Base-by-base conservation (phyloP, 2,888 invertebrate genomes). In the Scaptomyza polygonia region DNA sequence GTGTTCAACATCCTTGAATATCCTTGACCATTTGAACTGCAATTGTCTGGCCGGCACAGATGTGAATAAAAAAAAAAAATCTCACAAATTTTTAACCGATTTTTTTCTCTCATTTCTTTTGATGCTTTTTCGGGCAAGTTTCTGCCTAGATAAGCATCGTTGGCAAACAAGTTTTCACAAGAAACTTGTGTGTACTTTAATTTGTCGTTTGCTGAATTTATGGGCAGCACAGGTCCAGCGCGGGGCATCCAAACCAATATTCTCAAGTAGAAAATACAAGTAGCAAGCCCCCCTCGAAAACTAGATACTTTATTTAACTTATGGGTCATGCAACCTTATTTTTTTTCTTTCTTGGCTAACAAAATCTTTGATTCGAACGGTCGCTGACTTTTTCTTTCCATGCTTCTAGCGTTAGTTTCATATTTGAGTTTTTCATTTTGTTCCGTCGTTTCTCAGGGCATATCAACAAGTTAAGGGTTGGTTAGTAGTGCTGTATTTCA, bases 401-500 rank as follows among this genome's bases (percentile, higher is more conserved):
- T 62, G 63, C 67, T 58, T 49, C 44, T 55, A 72, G 56, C 49
- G 59, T 36, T 77, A 76, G 73, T 75, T 78, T 72, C 66, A 73
- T 64, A 72, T 71, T 40, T 45, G 4, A 63, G 67, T 52, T 64
- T 64, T 67, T 69, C 62, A 71, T 73, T 79, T 65, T 59, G 66
- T 79, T 66, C 49, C 44, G 51, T 66, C 56, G 53, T 48, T 64
- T 63, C 44, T 49, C 58, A 29, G 47, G 57, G 69, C 68, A 86
- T 82, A 85, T 86, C 89, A 89, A 90, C 89, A 90, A 89, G 89
- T 89, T 89, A 89, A 87, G 90, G 89, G 90, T 89, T 89, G 90
- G 45, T 55, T 48, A n/a, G n/a, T n/a, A n/a, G 43, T 39, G 25
- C 42, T 40, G 40, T 42, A 53, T 63, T 14, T 7, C n/a, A 7